Evolutionary conservation across 2,113 vertebrate species (phyloP).

Genomic region (Stercorarius parasiticus): DNA sequence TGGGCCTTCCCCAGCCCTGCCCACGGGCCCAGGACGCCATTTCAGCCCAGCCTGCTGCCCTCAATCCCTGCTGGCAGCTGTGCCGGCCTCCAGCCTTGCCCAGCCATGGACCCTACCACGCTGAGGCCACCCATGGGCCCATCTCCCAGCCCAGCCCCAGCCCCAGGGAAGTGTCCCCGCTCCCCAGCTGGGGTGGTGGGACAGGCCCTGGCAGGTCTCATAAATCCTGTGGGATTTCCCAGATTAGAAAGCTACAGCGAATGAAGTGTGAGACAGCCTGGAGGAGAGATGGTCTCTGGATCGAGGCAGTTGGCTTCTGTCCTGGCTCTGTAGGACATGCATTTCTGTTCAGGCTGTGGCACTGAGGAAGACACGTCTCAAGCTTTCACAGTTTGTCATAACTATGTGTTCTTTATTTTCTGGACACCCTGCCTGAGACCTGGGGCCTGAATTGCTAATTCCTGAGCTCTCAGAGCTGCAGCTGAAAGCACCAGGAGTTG

Average conservation of each 20-base stretch:
- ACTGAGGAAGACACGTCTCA: background rate
- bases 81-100: background rate
- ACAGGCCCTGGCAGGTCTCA: background rate
- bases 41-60: background rate
- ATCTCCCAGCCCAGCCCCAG: no score
- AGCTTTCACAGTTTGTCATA: background rate
- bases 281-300: background rate
- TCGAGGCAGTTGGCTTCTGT: background rate
- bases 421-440: background rate
- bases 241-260: background rate
- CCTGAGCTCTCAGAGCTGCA: background rate
- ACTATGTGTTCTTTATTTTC: background rate
- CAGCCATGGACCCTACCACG: no score
- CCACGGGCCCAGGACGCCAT: background rate
- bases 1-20: background rate
- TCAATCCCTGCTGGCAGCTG: no score
- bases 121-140: accelerated
- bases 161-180: background rate
- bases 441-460: background rate
- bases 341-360: background rate
- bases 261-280: accelerated
- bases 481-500: background rate
- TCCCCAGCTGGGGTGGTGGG: background rate
- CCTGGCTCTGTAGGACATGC: background rate
- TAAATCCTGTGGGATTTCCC: background rate